Base-by-base conservation (phyloP, 2,888 invertebrate genomes). In the Thymelicus sylvestris region DNA sequence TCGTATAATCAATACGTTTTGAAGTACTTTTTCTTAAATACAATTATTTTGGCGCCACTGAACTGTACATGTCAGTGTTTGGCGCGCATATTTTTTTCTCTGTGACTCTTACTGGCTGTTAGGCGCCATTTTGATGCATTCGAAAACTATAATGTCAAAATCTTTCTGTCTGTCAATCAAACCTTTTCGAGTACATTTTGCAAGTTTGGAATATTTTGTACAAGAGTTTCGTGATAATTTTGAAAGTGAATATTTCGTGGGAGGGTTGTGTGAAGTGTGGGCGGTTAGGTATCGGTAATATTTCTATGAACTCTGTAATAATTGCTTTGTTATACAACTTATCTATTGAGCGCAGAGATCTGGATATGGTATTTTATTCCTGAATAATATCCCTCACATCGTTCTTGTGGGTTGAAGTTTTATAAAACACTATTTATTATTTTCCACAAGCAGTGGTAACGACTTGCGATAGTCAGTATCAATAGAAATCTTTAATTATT, bases 151-250 rank as follows among this genome's bases (percentile, higher is more conserved):
- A 60, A 19, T 62, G 65, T 65, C 73, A 70, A 70, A 60, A 67
- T 74, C 68, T 68, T 68, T 74, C 67, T 71, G n/a, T 65, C 66
- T 73, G 71, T 71, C 75, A 76, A 76, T 71, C 75, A 76, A 76
- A 72, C 64, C 48, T 77, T 76, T 76, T 75, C 69, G 67, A 73
- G 71, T 70, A 63, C 66, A 70, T 73, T 73, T 74, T 73, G 72
- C 60, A 67, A 61, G 65, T 69, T 74, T 75, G 64, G 60, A 73
- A 52, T 60, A 52, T 65, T 65, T 70, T 70, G 15, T 65, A 70
- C 70, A 65, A 60, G 65, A 70, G 64, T 70, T 65, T 65, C 15
- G 66, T 67, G 66, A 55, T 71, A 59, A 61, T 52, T 65, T 72
- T 65, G 60, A 50, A 57, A 65, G 72, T 67, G 64, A 44, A 66